Conservation (phyloP, 2,113 vertebrate species). For the Syrrhaptes paradoxus region DNA sequence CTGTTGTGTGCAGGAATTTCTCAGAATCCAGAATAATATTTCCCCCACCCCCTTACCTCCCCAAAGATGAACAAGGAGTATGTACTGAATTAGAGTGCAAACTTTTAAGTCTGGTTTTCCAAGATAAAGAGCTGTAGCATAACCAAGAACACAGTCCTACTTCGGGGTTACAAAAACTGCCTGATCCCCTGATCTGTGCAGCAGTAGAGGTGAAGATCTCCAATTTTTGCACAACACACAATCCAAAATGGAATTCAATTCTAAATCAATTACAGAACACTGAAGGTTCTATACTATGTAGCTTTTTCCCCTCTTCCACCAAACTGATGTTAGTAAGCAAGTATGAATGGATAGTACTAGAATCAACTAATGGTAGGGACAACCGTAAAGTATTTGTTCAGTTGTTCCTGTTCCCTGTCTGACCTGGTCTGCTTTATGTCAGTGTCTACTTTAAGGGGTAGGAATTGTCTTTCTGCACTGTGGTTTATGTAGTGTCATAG, state of each 20-base stretch:
- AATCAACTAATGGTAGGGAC: neutral
- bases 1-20: neutral
- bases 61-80: neutral
- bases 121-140: neutral
- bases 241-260: neutral
- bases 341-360: neutral
- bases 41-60: too few relatives aligned
- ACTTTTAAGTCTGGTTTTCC: neutral
- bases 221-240: neutral
- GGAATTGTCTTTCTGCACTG: conserved; percentile 1
- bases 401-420: conserved; percentile 35
- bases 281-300: neutral
- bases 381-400: neutral
- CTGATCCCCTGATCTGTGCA: neutral
- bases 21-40: neutral
- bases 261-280: neutral
- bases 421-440: conserved; percentile 59
- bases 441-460: neutral
- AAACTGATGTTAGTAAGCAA: neutral
- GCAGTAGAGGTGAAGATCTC: neutral
- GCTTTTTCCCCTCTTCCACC: neutral
- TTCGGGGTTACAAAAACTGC: neutral
- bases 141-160: neutral
- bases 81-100: neutral
- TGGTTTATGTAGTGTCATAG: conserved; percentile 58